phyloP scores from a whole-genome alignment of 2,797 vertebrate species.

The Pitangus sulphuratus region DNA sequence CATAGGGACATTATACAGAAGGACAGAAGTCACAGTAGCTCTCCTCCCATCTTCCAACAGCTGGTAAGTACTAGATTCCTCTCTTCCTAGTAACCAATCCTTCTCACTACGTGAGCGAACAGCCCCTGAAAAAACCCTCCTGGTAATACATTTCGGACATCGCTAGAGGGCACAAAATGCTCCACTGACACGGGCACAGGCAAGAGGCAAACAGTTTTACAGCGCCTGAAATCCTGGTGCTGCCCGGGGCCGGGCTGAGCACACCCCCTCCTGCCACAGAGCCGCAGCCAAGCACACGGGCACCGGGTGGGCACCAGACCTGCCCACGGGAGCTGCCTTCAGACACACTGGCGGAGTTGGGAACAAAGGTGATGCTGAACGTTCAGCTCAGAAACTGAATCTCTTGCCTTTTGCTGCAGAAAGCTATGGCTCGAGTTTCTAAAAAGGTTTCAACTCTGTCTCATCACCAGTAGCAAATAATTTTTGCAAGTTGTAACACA shows the following conservation, averaged over 20 bases:
- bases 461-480: not conserved
- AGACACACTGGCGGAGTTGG: rapidly evolving
- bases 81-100: not conserved
- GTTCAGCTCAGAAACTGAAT: not conserved
- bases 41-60: not conserved
- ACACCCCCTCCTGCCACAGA: not conserved
- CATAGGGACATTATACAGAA: not conserved
- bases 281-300: rapidly evolving
- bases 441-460: not conserved
- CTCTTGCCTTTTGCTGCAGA: not conserved
- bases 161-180: constrained; percentile 39
- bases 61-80: not conserved
- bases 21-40: not conserved
- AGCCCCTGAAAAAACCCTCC: not conserved
- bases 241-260: not conserved
- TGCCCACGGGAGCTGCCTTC: not conserved
- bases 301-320: not conserved
- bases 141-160: not conserved
- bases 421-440: not conserved
- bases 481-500: not conserved
- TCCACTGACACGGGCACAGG: not conserved
- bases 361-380: not conserved
- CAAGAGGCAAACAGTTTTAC: not conserved
- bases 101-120: rapidly evolving
- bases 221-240: not conserved